Evolutionary conservation across 1,140 invertebrate species (phyloP), one percentile per base, ranked within the genome.

Genomic region (Melipona quadrifasciata): DNA sequence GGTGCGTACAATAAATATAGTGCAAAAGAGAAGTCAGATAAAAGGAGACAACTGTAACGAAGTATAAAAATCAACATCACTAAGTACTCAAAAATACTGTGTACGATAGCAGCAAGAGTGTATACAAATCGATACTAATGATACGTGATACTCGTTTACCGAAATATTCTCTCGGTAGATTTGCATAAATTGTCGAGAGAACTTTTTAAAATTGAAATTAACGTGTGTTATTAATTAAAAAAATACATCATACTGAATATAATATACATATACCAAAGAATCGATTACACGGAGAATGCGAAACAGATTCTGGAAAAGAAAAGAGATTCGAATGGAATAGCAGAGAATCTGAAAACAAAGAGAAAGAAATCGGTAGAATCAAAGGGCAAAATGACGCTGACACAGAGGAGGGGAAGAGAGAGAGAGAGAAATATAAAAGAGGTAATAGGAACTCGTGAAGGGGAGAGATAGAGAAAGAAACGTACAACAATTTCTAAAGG

Each of bases 1-100:
- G n/a, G 64, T 82, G 64, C 80, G 57, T 75, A 51, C 24, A 68
- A 64, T 53, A 84, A 79, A 53, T 61, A 68, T 39, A n/a, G 75
- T 84, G 82, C 81, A 71, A 31, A 84, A 84, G 61, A 39, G 39
- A 39, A 39, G 61, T 53, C 17, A 71, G n/a, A 34, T 71, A 51
- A 71, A 34, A 70, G 3, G 31, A 34, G 21, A 39, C 47, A 39
- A 70, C 39, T 61, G 27, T n/a, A 61, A 61, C 16, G 53, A 61
- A 83, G 39, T 67, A 70, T 67, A 67, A 78, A 53, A 51, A 78
- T 47, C 47, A 53, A 82, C 39, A 39, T 79, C n/a, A 76, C 61
- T 68, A 76, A 57, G 31, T 61, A 82, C 24, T 82, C 6, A 61
- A 73, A 64, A 81, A 74, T 68, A 31, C 19, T n/a, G 57, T 80